Conservation (phyloP, 2,113 vertebrate species). For the Synchiropus splendidus region DNA sequence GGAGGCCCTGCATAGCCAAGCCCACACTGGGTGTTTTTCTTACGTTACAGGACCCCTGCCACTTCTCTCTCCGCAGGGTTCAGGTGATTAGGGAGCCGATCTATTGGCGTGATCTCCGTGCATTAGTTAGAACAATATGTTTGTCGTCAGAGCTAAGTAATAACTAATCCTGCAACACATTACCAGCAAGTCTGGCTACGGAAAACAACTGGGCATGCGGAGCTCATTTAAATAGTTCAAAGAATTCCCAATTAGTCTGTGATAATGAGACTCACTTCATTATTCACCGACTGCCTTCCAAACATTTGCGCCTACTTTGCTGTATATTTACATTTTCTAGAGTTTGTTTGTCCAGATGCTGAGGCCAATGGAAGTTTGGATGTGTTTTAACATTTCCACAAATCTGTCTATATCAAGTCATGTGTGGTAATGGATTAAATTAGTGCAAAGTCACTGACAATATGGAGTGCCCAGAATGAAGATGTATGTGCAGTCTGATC, state of each 20-base stretch:
- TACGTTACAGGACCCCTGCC: constrained; percentile 44
- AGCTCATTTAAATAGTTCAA: constrained; percentile 34
- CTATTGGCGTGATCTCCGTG: constrained; percentile 35
- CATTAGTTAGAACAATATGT: constrained; percentile 54
- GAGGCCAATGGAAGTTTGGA: too few relatives aligned
- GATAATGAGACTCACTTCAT: constrained; percentile 34
- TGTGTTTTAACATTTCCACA: not conserved
- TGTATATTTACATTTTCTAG: not conserved
- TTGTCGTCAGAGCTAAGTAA: constrained; percentile 48
- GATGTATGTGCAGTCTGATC: too few relatives aligned
- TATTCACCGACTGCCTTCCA: constrained; percentile 15
- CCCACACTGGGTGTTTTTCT: constrained; percentile 45
- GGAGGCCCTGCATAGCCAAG: constrained; percentile 15
- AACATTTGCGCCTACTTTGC: not conserved
- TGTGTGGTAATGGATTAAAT: too few relatives aligned
- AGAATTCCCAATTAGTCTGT: constrained; percentile 38
- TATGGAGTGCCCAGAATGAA: too few relatives aligned
- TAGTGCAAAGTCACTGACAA: too few relatives aligned
- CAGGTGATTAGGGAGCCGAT: constrained; percentile 51
- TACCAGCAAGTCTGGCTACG: constrained; percentile 18
- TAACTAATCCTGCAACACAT: constrained; percentile 44
- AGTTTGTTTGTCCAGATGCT: too few relatives aligned
- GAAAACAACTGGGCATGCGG: constrained; percentile 24
- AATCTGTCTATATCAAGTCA: constrained; percentile 5
- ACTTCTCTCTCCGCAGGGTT: constrained; percentile 39